Evolutionary conservation across 2,888 invertebrate species (phyloP).

Genomic region (Lycophotia porphyrea): DNA sequence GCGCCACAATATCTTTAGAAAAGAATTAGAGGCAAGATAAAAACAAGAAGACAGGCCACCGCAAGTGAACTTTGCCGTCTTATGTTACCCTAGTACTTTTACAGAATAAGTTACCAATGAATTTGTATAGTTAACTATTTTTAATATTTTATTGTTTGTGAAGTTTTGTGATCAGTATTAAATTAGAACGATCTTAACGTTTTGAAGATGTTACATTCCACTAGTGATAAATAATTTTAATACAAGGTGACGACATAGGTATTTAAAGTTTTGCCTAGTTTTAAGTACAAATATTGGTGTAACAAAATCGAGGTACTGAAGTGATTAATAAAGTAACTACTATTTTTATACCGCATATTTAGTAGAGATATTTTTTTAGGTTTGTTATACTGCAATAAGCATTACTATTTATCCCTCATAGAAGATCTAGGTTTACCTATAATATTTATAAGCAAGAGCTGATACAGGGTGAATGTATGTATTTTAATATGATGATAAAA

Average conservation of each 20-base stretch:
- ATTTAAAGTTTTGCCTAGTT: slow-evolving; percentile 68
- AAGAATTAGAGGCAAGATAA: slow-evolving; percentile 81
- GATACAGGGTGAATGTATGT: slow-evolving; percentile 62
- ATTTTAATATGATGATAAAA: slow-evolving; percentile 29
- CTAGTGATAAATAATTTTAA: slow-evolving; percentile 69
- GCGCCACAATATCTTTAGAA: slow-evolving; percentile 82
- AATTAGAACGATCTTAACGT: slow-evolving; percentile 57
- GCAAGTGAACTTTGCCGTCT: slow-evolving; percentile 64
- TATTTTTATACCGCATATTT: slow-evolving; percentile 59
- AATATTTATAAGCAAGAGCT: slow-evolving; percentile 37
- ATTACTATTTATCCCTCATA: slow-evolving; percentile 63
- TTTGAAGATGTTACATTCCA: slow-evolving; percentile 71
- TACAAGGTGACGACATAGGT: slow-evolving; percentile 74
- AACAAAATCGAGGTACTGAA: slow-evolving; percentile 52
- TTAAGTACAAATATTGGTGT: slow-evolving; percentile 69
- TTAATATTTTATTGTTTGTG: slow-evolving; percentile 67
- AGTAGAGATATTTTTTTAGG: slow-evolving; percentile 45
- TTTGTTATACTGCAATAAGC: slow-evolving; percentile 51
- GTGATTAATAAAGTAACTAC: slow-evolving; percentile 57
- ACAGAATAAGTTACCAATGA: slow-evolving; percentile 68
- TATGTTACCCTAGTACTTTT: slow-evolving; percentile 70
- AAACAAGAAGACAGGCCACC: slow-evolving; percentile 67
- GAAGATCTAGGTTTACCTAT: slow-evolving; percentile 52
- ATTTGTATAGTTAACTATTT: slow-evolving; percentile 68
- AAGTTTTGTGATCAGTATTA: slow-evolving; percentile 84